Evolutionary conservation across 2,797 vertebrate species (phyloP).

Genomic region (Pseudochaenichthys georgianus): DNA sequence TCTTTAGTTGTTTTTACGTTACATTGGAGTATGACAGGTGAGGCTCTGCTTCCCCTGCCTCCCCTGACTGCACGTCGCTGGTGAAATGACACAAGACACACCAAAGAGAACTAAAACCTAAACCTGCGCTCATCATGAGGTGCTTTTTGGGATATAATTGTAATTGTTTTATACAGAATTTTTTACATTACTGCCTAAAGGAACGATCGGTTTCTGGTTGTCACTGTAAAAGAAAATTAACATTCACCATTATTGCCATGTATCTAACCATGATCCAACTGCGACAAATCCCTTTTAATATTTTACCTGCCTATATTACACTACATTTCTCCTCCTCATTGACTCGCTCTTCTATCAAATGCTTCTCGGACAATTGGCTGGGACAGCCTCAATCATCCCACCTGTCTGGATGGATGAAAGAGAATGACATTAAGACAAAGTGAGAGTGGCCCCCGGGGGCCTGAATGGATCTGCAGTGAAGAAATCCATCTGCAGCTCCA

Average conservation of each 20-base stretch:
- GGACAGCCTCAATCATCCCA: conserved; percentile 74
- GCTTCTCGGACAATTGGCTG: conserved; percentile 41
- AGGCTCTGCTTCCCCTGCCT: too few relatives aligned
- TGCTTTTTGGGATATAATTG: too few relatives aligned
- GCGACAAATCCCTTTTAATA: not conserved
- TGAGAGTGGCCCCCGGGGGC: conserved; percentile 61
- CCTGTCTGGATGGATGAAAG: conserved; percentile 55
- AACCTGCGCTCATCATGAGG: too few relatives aligned
- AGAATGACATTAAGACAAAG: conserved; percentile 73
- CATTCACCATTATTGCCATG: not conserved
- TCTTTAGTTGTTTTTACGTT: too few relatives aligned
- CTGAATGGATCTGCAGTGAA: conserved; percentile 28
- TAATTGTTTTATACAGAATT: too few relatives aligned
- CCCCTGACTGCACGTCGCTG: too few relatives aligned
- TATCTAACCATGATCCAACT: not conserved
- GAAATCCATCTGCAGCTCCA: conserved; percentile 50
- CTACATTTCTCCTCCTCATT: conserved; percentile 18
- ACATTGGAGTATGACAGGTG: too few relatives aligned
- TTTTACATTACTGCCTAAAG: too few relatives aligned
- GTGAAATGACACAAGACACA: too few relatives aligned
- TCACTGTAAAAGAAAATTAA: too few relatives aligned
- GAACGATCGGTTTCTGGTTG: too few relatives aligned
- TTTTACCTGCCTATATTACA: conserved; percentile 8
- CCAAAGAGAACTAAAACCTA: too few relatives aligned
- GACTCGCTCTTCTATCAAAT: conserved; percentile 54